Evolutionary conservation across 2,888 invertebrate genomes (phyloP), one percentile per base, ranked within the genome.

Genomic region (Apamea epomidion): DNA sequence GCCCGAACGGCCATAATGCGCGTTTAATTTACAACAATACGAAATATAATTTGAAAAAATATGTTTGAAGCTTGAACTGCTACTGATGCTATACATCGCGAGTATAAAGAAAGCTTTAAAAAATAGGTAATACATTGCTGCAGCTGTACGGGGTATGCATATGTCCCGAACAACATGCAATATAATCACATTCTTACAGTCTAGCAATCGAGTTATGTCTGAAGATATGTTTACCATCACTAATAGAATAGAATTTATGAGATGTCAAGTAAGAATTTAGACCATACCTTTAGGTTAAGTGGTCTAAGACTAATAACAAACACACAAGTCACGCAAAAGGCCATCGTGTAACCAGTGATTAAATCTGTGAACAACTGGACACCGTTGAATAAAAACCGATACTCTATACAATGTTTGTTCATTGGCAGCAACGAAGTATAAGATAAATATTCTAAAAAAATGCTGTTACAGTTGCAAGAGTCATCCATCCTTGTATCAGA

Each of bases 1-100:
- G 87, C 84, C 86, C 86, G 86, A 84, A 88, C 81, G 87, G 86
- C 83, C 90, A 90, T 91, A 92, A 91, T 89, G 89, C 87, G 76
- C 91, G 85, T 89, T 92, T 92, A 92, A 92, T 93, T 93, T 93
- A 91, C 91, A 92, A 90, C 84, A 78, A 90, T 90, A 48, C 8
- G 42, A 21, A 68, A n/a, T 14, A 37, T 21, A 37, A 51, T n/a
- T 71, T 21, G 4, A 71, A 42, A 37, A 74, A n/a, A 51, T n/a
- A n/a, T 37, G 16, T 21, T 76, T 42, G 3, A 25, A 18, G 16
- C n/a, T 76, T 51, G 5, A 25, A 18, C 25, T 29, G 29, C 29
- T 29, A 37, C 29, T 14, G 42, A n/a, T 64, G 25, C 14, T 51
- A 18, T 51, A 37, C 7, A 37, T n/a, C 16, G 6, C 12, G 37